These are phyloP conservation scores for Calyptommatus sinebrachiatus DNA, from an alignment of 2,113 vertebrate genomes.

Conservation along the genomic window DNA sequence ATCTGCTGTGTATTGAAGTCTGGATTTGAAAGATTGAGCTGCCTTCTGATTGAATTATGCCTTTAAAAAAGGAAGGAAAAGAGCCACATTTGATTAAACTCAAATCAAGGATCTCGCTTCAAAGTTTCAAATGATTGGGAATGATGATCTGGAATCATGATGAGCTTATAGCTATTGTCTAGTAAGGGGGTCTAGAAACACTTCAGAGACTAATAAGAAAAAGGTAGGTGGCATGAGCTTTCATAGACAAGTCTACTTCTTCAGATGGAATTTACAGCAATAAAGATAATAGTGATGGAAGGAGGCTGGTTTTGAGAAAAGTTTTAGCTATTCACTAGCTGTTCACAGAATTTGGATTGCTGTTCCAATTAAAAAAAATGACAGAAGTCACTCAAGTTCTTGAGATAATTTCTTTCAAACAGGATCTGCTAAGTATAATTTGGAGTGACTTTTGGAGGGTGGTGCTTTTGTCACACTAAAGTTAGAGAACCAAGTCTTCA, in stretches of 20 bases:
- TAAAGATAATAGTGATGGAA: background rate
- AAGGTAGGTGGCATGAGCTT: too few relatives aligned
- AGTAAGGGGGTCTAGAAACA: too few relatives aligned
- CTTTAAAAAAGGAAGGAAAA: conserved; percentile 69
- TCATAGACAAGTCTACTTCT: too few relatives aligned
- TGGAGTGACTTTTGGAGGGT: too few relatives aligned
- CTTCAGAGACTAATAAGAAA: too few relatives aligned
- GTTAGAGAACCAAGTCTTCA: background rate
- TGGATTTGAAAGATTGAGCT: conserved; percentile 95
- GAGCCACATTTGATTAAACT: conserved; percentile 33
- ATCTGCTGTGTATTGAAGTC: conserved; percentile 97
- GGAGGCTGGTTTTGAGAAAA: background rate
- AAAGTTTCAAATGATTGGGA: background rate
- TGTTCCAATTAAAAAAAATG: too few relatives aligned
- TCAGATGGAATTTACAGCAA: too few relatives aligned
- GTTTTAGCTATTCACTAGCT: background rate
- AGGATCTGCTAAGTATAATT: too few relatives aligned
- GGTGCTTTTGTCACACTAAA: background rate
- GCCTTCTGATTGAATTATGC: conserved; percentile 90
- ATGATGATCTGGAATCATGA: background rate
- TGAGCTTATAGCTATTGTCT: background rate
- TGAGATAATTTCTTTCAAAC: too few relatives aligned
- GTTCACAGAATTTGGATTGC: too few relatives aligned
- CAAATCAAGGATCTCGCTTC: background rate
- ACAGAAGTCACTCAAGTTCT: too few relatives aligned